These are phyloP conservation scores for Aldabrachelys gigantea DNA, from an alignment of 2,113 vertebrate species.

Conservation along the genomic window DNA sequence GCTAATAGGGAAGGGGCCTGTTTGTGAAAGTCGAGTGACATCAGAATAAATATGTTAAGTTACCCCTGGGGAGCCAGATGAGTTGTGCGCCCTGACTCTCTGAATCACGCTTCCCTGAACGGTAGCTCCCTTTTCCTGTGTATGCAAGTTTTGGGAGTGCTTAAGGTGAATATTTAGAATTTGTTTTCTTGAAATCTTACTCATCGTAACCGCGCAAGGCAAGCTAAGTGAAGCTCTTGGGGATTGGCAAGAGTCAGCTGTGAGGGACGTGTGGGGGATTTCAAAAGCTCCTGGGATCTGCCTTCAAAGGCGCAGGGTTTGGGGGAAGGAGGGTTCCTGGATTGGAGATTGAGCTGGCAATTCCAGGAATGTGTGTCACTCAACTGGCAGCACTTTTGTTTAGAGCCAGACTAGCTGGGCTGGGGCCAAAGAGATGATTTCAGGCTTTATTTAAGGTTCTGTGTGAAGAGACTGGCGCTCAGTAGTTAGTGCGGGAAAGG, in stretches of 20 bases:
- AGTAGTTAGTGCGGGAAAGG: neutral
- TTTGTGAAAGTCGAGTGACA: conserved; percentile 70
- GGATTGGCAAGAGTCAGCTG: neutral
- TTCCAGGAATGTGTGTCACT: neutral
- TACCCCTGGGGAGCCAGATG: conserved; percentile 76
- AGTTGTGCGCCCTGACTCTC: conserved; percentile 74
- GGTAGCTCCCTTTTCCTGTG: conserved; percentile 66
- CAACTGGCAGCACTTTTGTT: neutral
- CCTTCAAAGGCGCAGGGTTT: neutral
- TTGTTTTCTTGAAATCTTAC: conserved; percentile 54
- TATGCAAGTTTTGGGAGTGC: conserved; percentile 69
- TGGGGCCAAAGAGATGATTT: neutral
- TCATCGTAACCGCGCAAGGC: conserved; percentile 31
- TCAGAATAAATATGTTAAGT: conserved; percentile 75
- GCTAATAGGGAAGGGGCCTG: conserved; percentile 41
- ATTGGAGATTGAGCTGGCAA: neutral
- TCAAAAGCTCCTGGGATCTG: conserved; percentile 2
- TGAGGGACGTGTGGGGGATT: neutral
- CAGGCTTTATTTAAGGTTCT: neutral
- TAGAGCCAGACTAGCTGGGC: neutral
- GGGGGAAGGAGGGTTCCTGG: neutral
- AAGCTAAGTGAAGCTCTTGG: neutral
- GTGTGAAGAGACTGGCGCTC: neutral
- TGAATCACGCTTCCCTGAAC: conserved; percentile 70
- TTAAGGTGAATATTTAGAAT: conserved; percentile 67